Evolutionary conservation across 1,140 invertebrate genomes (phyloP), one percentile per base, ranked within the genome.

Genomic region (Heliconius hewitsoni): DNA sequence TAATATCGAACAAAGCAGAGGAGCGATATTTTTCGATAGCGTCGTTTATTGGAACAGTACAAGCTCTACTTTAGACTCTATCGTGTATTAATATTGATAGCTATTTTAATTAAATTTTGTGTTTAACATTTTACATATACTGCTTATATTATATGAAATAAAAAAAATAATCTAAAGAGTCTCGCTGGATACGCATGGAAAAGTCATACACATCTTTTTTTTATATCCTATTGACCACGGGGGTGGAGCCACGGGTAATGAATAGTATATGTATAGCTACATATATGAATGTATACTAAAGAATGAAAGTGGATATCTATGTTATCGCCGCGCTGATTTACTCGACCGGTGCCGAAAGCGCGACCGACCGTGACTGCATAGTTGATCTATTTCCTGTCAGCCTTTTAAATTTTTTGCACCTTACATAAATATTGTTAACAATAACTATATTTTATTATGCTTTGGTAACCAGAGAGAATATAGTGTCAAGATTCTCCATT

Each of bases 251-350:
- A 1, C 42, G 42, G 0, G 42, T 3, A 46, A 42, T 11, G 8
- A 3, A 42, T 42, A 46, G 34, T 46, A 46, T 46, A 46, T 46
- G 3, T 13, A 16, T 46, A 46, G 3, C 13, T 13, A 46, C 42
- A 46, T 46, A 46, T 16, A 19, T 19, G 5, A 19, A 19, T 18
- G 19, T 57, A 57, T 0, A 11, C n/a, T 11, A 57, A 57, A 57
- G 55, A 57, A 57, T 57, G 55, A 23, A 57, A 57, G 55, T 57
- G 55, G 55, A 57, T 57, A 57, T 57, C n/a, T 57, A 57, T 57
- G 55, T 57, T 57, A 57, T 23, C 55, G n/a, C 55, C n/a, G 55
- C 8, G n/a, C 55, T 3, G 55, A 57, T 57, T 57, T 57, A 57
- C 9, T 57, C 55, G n/a, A 57, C 55, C 55, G 55, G 55, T 23